These are phyloP conservation scores for Aspidapion aeneum DNA, from an alignment of 2,888 invertebrate genomes.

Conservation along the genomic window DNA sequence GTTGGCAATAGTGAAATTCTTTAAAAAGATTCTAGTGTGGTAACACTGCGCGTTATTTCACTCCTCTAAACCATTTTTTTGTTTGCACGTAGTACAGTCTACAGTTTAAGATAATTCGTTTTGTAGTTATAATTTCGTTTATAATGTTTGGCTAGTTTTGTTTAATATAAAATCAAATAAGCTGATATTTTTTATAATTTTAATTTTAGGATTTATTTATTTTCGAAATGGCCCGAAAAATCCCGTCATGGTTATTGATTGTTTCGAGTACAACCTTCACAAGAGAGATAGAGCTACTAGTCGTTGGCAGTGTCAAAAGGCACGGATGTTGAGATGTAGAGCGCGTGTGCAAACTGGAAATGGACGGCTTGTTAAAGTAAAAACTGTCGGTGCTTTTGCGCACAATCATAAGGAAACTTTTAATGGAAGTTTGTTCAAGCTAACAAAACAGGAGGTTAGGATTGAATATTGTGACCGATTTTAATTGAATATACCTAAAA, in stretches of 20 bases:
- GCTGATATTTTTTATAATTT: no score
- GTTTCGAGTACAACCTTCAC: conserved; percentile 8
- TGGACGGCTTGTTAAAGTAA: background rate
- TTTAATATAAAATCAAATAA: no score
- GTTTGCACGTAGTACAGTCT: no score
- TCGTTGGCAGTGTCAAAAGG: background rate
- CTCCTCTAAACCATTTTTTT: no score
- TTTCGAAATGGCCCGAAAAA: conserved; percentile 12
- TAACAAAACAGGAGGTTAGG: background rate
- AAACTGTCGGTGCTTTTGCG: background rate
- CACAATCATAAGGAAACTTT: background rate
- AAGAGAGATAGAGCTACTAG: background rate
- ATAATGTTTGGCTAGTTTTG: no score
- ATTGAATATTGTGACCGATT: background rate
- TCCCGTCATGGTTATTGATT: conserved; percentile 13
- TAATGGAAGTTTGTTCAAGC: background rate
- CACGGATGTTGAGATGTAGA: background rate
- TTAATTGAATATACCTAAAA: no score
- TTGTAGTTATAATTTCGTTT: no score
- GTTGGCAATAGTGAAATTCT: no score
- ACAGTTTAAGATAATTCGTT: no score
- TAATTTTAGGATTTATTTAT: conserved; percentile 14
- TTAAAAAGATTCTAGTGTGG: no score
- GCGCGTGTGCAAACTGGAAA: background rate
- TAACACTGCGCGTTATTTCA: no score